Percentiles rank a stretch among this genome's conserved stretches.
Conservation (phyloP, 2,888 invertebrate genomes). For the Allolobophora icterica region DNA sequence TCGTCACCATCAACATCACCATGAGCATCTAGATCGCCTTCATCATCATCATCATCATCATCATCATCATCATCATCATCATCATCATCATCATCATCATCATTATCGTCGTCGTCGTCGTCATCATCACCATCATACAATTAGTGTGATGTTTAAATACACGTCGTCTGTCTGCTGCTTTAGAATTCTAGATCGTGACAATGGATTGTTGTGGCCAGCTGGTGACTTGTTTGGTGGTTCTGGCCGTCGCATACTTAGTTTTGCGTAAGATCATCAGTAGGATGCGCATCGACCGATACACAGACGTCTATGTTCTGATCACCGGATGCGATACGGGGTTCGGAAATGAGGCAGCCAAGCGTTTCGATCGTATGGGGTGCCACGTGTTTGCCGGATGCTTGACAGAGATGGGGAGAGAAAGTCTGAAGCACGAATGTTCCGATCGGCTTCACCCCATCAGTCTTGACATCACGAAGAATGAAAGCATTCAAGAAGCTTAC, state of each 20-base stretch:
- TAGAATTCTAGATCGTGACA: not conserved
- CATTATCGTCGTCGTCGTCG: no score
- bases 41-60: no score
- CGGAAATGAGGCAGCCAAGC: slow-evolving; percentile 28
- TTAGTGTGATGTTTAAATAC: fast-evolving
- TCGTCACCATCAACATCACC: no score
- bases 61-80: no score
- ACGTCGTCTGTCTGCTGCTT: not conserved
- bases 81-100: no score
- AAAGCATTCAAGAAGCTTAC: slow-evolving; percentile 38
- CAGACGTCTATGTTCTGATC: slow-evolving; percentile 28
- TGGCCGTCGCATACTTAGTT: not conserved
- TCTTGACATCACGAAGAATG: slow-evolving; percentile 60
- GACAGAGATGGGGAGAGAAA: slow-evolving; percentile 30
- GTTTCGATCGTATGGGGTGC: slow-evolving; percentile 33
- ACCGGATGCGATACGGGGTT: slow-evolving; percentile 42
- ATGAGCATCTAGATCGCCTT: no score
- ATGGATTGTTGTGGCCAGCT: not conserved
- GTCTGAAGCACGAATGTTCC: slow-evolving; percentile 25
- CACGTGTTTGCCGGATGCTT: slow-evolving; percentile 38
- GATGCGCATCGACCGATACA: not conserved
- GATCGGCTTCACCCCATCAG: slow-evolving; percentile 54
- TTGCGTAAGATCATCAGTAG: not conserved
- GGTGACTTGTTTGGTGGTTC: not conserved
- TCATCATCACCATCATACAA: no score